Evolutionary conservation across 1,140 invertebrate species (phyloP).

Genomic region (Magallana gigas): DNA sequence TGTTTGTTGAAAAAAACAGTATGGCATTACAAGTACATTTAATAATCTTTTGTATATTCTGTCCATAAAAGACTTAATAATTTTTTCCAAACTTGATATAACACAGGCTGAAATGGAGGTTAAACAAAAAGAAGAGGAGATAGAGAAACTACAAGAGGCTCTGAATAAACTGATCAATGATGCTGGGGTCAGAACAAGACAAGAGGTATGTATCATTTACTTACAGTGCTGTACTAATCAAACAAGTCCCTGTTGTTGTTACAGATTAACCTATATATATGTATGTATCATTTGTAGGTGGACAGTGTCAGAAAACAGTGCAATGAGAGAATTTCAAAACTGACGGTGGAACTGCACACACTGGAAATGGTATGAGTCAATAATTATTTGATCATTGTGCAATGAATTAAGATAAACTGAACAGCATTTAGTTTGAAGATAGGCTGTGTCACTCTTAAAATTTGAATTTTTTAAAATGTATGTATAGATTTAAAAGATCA

Average conservation of each 20-base stretch:
- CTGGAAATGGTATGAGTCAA: conserved; percentile 74
- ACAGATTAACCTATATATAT: neutral
- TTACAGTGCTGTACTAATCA: neutral
- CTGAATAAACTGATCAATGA: conserved; percentile 75
- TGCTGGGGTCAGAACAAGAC: conserved; percentile 73
- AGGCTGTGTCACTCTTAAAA: no score
- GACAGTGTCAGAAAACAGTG: conserved; percentile 73
- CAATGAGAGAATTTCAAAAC: conserved; percentile 73
- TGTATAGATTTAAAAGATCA: no score
- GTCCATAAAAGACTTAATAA: no score
- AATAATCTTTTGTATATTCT: no score
- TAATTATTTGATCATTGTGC: neutral
- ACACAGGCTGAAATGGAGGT: conserved; percentile 67
- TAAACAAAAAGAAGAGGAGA: conserved; percentile 73
- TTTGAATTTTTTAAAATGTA: no score
- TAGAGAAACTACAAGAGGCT: conserved; percentile 69
- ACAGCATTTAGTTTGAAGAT: no score
- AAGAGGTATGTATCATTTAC: conserved; percentile 66
- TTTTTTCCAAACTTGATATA: no score
- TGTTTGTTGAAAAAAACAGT: no score
- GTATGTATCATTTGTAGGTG: conserved; percentile 63
- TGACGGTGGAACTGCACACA: conserved; percentile 74
- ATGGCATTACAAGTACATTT: no score
- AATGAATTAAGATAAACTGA: no score
- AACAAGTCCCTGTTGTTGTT: no score